These are phyloP conservation scores for Tenthredo distinguenda DNA, from an alignment of 2,888 invertebrate species.

Conservation along the genomic window DNA sequence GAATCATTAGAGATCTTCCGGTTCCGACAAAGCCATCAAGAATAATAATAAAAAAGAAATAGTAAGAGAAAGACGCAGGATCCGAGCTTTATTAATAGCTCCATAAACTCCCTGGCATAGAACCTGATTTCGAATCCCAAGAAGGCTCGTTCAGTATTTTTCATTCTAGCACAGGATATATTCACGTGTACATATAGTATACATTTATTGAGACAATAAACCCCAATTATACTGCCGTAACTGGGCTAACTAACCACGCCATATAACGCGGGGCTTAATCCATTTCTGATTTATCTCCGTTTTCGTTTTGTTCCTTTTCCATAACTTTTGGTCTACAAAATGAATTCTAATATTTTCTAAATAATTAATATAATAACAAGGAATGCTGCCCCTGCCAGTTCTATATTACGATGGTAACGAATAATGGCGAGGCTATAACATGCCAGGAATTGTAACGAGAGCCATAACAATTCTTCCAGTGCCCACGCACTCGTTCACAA, in stretches of 20 bases:
- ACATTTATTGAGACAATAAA: constrained; percentile 76
- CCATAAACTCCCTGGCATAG: constrained; percentile 45
- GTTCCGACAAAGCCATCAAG: constrained; percentile 50
- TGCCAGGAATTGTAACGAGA: constrained; percentile 22
- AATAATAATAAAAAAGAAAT: not conserved
- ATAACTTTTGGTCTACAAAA: not conserved
- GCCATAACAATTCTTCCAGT: constrained; percentile 20
- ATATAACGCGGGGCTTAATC: constrained; percentile 19
- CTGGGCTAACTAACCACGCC: constrained; percentile 71
- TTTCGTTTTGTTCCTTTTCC: not conserved
- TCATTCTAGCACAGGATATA: not conserved
- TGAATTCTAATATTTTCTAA: not conserved
- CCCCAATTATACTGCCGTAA: constrained; percentile 73
- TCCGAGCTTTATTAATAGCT: constrained; percentile 48
- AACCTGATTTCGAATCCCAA: constrained; percentile 73
- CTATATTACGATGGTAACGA: not conserved
- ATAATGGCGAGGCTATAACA: constrained; percentile 24
- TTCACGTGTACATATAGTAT: constrained; percentile 64
- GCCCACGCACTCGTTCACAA: not conserved
- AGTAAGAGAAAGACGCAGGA: constrained; percentile 7
- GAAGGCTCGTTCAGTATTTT: constrained; percentile 59
- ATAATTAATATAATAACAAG: not conserved
- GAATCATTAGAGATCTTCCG: constrained; percentile 52
- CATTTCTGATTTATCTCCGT: not conserved
- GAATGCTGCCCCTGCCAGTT: not conserved